These are phyloP conservation scores for Diadumene lineata DNA, from an alignment of 92 coral and sea anemone species.

Conservation along the genomic window DNA sequence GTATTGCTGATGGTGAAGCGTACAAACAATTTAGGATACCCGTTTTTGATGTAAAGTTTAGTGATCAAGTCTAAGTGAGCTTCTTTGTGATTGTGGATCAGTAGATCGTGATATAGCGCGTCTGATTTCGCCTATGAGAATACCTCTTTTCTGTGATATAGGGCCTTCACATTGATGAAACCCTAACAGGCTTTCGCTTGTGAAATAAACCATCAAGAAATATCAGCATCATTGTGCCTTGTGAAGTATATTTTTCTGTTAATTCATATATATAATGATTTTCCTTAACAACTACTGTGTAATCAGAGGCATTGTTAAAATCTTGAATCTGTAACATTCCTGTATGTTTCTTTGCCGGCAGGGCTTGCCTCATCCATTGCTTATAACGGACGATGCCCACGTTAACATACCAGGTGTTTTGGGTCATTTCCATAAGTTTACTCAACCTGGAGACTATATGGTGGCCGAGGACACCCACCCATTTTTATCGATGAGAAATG, in stretches of 20 bases:
- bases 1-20: background rate
- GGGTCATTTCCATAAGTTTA: constrained; percentile 46
- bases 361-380: constrained; percentile 70
- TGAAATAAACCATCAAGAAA: too few species aligned
- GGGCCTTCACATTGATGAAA: too few species aligned
- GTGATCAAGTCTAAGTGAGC: background rate
- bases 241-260: too few species aligned
- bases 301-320: too few species aligned
- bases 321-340: too few species aligned
- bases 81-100: background rate
- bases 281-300: too few species aligned
- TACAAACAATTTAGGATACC: background rate
- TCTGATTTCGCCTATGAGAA: background rate
- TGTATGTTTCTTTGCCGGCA: too few species aligned
- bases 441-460: constrained; percentile 57
- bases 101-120: constrained; percentile 1
- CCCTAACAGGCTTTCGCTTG: too few species aligned
- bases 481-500: background rate
- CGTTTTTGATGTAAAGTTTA: background rate
- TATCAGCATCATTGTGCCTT: too few species aligned
- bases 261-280: too few species aligned
- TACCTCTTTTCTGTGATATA: too few species aligned
- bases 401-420: constrained; percentile 39
- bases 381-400: constrained; percentile 57
- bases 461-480: constrained; percentile 63